A percentile compares a stretch with the other conserved stretches of the same genome.
Conservation (phyloP, 2,113 vertebrate genomes). For the Epinephelus cyanopodus region DNA sequence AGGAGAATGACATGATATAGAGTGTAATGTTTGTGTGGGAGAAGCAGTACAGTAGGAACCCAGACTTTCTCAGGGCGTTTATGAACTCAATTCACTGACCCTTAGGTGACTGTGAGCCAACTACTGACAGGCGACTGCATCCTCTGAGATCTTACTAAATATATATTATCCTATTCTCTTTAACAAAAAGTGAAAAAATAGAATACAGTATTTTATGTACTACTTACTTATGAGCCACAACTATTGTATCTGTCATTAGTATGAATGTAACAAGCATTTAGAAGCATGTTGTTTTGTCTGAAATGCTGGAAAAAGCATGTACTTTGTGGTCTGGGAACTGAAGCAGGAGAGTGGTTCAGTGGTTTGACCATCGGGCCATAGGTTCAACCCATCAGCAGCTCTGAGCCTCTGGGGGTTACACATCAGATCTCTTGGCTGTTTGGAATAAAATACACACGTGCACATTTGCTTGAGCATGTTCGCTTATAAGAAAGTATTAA, state of each 20-base stretch:
- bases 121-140: background rate
- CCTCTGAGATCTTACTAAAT: background rate
- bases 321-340: conserved; percentile 22
- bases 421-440: background rate
- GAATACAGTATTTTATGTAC: background rate
- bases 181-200: no score
- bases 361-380: conserved; percentile 19
- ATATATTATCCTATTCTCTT: background rate
- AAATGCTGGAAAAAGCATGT: conserved; percentile 10
- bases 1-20: conserved; percentile 46
- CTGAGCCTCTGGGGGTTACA: background rate
- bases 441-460: background rate
- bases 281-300: conserved; percentile 5
- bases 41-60: conserved; percentile 25
- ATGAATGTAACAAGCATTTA: background rate
- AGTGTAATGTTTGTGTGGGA: conserved; percentile 27
- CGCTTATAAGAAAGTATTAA: background rate
- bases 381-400: conserved; percentile 26
- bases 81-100: background rate
- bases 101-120: background rate
- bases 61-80: conserved; percentile 35
- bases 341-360: conserved; percentile 11
- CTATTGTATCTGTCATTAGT: background rate
- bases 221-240: no score
- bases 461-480: background rate